Base-by-base conservation (phyloP, 2,113 vertebrate genomes). In the Philantomba maxwellii region DNA sequence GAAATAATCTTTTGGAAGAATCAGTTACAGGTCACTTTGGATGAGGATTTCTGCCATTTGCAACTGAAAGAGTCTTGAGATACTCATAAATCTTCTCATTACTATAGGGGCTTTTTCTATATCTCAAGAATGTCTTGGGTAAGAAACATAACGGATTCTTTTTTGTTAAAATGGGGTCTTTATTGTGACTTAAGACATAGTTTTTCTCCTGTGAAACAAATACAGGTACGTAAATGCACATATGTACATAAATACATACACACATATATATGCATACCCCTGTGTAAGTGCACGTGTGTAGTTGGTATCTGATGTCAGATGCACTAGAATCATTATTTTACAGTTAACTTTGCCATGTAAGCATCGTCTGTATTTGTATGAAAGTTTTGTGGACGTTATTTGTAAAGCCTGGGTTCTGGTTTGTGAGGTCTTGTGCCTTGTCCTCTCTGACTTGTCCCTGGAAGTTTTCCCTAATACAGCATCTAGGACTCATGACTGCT, bases 281-380 rank as follows among this genome's bases (percentile, higher is more conserved):
- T 39, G 12, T 80, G 23, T 36, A 2, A 15, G 9, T 62, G 73
- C 47, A 7, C 1, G 0, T 21, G 8, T 87, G 0, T 3, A 53
- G 25, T 5, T 78, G n/a, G 5, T 80, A 14, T 75, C 15, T 5
- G 47, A 9, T 12, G 26, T 45, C 23, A 57, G 77, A 8, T 47
- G 11, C 28, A 33, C 26, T 83, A 43, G 58, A 85, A 12, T 87
- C n/a, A 33, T 45, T 43, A 17, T 33, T 87, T 92, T 64, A 57
- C 70, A 51, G 6, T 75, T 53, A 55, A 60, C 11, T n/a, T 57
- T 5, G 33, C n/a, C n/a, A 13, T 5, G 6, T 43, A 28, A 66
- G 36, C 75, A 43, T 57, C 17, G 0, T 26, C 13, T 9, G 0
- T 57, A 23, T 83, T 57, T 53, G 2, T 13, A 10, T 66, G 30